Evolutionary conservation across 2,113 vertebrate species (phyloP).

Genomic region (Zootoca vivipara): DNA sequence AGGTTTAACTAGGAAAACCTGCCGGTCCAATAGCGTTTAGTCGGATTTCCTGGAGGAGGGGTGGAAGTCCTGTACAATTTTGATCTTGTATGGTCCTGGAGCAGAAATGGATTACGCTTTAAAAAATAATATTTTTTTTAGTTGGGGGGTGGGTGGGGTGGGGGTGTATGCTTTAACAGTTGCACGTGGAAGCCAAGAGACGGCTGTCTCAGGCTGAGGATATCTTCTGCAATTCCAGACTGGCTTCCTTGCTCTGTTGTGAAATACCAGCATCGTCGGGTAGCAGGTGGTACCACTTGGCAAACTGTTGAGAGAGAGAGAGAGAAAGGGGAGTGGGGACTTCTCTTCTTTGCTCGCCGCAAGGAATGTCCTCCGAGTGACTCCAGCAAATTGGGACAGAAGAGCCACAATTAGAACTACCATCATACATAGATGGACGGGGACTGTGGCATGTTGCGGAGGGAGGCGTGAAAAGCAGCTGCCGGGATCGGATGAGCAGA

Average conservation of each 20-base stretch:
- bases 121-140: too few species aligned
- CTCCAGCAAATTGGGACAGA: background rate
- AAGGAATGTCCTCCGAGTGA: background rate
- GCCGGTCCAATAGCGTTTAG: background rate
- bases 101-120: background rate
- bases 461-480: background rate
- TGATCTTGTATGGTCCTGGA: background rate
- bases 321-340: background rate
- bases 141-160: too few species aligned
- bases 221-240: background rate
- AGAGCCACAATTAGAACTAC: slow-evolving; percentile 26
- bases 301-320: background rate
- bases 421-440: background rate
- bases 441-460: background rate
- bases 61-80: too few species aligned
- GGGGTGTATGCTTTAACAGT: background rate
- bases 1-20: background rate
- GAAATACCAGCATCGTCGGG: background rate
- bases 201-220: rapidly evolving
- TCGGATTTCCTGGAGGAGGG: background rate
- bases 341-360: background rate
- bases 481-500: background rate
- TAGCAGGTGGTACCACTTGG: slow-evolving; percentile 54
- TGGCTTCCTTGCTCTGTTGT: background rate
- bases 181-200: background rate